A percentile compares a stretch with the other conserved stretches of the same genome.
phyloP scores from a whole-genome alignment of 2,113 vertebrate species.

The Leuciscus idus region DNA sequence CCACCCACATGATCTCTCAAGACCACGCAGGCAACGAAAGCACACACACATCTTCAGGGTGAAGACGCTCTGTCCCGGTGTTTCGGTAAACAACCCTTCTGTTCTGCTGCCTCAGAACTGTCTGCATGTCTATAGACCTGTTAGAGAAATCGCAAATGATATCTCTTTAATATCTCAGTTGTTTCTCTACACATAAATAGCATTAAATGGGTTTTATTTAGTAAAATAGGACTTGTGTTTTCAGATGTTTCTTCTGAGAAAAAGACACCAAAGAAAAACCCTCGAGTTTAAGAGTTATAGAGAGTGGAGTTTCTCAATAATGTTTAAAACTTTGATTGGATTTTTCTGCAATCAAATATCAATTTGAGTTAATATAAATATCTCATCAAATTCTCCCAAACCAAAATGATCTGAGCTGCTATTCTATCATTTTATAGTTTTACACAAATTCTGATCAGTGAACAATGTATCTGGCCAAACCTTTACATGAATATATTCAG shows the following conservation, averaged over 20 bases:
- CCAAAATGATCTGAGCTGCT: neutral
- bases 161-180: neutral
- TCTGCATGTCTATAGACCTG: neutral
- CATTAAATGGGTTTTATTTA: neutral
- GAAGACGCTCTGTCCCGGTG: neutral
- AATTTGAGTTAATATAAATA: neutral
- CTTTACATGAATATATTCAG: neutral
- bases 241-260: neutral
- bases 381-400: neutral
- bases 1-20: conserved; percentile 65
- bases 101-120: neutral
- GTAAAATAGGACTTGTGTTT: neutral
- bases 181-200: neutral
- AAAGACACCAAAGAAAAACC: neutral
- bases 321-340: too few species aligned
- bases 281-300: too few species aligned
- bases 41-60: conserved; percentile 18
- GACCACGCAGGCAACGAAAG: conserved; percentile 45
- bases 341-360: too few species aligned
- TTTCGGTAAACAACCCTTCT: neutral
- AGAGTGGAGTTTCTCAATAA: too few species aligned
- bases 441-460: neutral
- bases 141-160: neutral
- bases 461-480: neutral
- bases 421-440: neutral